Percentiles rank a stretch among this genome's conserved stretches.
These are phyloP conservation scores for Pentamera pediparva DNA, from an alignment of 53 echinoderm and acorn worm species.

Conservation along the genomic window DNA sequence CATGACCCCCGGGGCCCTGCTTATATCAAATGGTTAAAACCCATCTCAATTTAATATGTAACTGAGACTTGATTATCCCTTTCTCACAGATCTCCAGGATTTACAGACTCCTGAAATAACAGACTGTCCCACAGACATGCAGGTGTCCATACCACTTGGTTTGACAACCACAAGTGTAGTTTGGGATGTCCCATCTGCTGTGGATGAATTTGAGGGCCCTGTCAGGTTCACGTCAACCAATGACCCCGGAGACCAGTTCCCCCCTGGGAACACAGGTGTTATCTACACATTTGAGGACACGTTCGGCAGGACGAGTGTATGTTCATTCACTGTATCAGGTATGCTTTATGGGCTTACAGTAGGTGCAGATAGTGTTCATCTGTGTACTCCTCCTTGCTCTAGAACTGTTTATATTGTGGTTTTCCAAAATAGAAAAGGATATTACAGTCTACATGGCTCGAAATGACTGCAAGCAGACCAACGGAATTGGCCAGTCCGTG, in stretches of 20 bases:
- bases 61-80: too few species aligned
- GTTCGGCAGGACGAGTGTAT: conserved; percentile 39
- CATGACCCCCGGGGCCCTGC: too few species aligned
- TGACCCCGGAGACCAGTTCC: conserved; percentile 38
- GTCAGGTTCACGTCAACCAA: conserved; percentile 47
- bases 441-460: too few species aligned
- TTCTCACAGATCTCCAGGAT: too few species aligned
- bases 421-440: too few species aligned
- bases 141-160: neutral
- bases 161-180: conserved; percentile 10
- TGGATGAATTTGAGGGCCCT: conserved; percentile 59
- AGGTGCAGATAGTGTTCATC: neutral
- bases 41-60: too few species aligned
- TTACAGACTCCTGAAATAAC: conserved; percentile 12
- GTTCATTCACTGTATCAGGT: conserved; percentile 61
- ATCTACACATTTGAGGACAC: conserved; percentile 54
- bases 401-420: too few species aligned
- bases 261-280: conserved; percentile 38
- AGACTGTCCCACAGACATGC: neutral
- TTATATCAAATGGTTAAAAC: too few species aligned
- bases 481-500: too few species aligned
- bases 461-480: too few species aligned
- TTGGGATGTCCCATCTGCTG: conserved; percentile 59
- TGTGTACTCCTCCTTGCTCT: too few species aligned
- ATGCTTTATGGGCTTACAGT: conserved; percentile 9